Evolutionary conservation across 2,888 invertebrate genomes (phyloP), one percentile per base, ranked within the genome.

Genomic region (Cheilosia vernalis): DNA sequence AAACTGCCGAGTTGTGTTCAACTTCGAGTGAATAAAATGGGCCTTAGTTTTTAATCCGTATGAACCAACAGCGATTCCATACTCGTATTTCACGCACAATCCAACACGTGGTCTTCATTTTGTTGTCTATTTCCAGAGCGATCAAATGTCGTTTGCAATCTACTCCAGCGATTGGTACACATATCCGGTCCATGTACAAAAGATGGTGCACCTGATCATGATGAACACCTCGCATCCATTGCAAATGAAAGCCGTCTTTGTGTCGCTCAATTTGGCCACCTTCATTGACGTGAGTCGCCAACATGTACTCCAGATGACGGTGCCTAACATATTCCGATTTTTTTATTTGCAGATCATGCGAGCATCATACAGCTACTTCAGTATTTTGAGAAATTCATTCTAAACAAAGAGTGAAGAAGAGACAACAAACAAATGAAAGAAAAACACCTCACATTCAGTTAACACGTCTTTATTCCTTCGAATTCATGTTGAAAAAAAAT

Each of bases 291-390:
- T 90, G 81, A 74, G 86, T 72, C 10, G 47, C 19, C 13, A n/a
- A 4, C 24, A 27, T 15, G 6, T 9, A 17, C 44, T n/a, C 0
- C 4, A 47, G 7, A 44, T 44, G 44, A 44, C 10, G 0, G 37
- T 37, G 37, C 3, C 4, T 13, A n/a, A n/a, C n/a, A 44, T 37
- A 37, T 37, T 37, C 13, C 4, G 17, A 0, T 15, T 27, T 21
- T 21, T 51, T 76, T 61, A 1, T 49, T 81, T 78, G 1, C 61
- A 90, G 90, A 89, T 91, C 42, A 87, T 90, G 33, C 89, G 90
- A 51, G 91, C 90, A 5, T 89, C 91, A 5, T 91, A 89, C 74
- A 90, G 90, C 61, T 91, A 90, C 85, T 90, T 90, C 58, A 91
- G 89, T 74, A 85, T 90, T 40, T 66, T 90, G 78, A 89, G 88